These are phyloP conservation scores for Sicus ferrugineus DNA, from an alignment of 2,888 invertebrate species.

Conservation along the genomic window DNA sequence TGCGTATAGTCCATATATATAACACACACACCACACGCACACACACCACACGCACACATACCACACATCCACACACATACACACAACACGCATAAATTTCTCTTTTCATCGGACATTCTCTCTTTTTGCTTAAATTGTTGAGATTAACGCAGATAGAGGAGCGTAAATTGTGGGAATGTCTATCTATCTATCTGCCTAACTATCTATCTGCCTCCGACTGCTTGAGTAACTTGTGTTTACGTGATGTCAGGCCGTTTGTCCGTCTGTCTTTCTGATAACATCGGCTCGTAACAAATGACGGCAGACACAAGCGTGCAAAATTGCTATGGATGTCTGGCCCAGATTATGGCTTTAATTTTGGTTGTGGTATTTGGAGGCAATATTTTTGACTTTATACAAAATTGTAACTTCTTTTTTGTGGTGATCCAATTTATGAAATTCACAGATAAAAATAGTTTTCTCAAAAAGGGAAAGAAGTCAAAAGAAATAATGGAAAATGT, in stretches of 20 bases:
- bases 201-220: slow-evolving; percentile 2
- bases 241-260: not conserved
- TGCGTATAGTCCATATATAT: no score
- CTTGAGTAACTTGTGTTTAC: not conserved
- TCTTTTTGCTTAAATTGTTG: slow-evolving; percentile 9
- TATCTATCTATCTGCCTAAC: not conserved
- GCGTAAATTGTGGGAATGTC: not conserved
- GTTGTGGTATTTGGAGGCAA: not conserved
- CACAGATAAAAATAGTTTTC: no score
- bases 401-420: not conserved
- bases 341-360: not conserved
- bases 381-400: not conserved
- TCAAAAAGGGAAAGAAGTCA: no score
- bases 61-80: not conserved
- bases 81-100: slow-evolving; percentile 9
- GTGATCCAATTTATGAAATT: no score
- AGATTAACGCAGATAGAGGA: not conserved
- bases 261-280: not conserved
- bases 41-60: not conserved
- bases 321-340: not conserved
- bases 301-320: not conserved
- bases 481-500: no score
- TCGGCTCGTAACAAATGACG: not conserved
- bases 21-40: no score
- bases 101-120: not conserved